Evolutionary conservation across 2,797 vertebrate genomes (phyloP).

Genomic region (Mallotus villosus): DNA sequence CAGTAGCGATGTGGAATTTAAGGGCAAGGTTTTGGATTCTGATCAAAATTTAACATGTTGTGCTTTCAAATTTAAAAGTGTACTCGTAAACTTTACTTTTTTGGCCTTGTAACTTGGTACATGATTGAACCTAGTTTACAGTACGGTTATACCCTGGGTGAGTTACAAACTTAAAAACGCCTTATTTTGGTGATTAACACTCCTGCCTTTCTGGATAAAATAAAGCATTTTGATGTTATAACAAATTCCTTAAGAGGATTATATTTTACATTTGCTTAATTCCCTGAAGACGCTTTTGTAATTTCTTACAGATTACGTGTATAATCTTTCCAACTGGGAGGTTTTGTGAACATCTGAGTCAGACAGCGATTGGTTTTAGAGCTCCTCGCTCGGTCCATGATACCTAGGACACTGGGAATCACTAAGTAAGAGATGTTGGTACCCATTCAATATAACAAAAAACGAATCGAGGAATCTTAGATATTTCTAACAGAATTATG

Average conservation of each 20-base stretch:
- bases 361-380: constrained; percentile 29
- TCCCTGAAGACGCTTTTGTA: constrained; percentile 47
- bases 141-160: constrained; percentile 17
- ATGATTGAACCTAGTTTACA: background rate
- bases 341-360: constrained; percentile 31
- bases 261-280: constrained; percentile 57
- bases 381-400: background rate
- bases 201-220: constrained; percentile 16
- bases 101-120: background rate
- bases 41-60: background rate
- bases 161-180: constrained; percentile 14
- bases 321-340: constrained; percentile 54
- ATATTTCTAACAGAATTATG: constrained; percentile 10
- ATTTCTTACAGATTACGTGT: constrained; percentile 50
- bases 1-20: no score
- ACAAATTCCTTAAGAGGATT: constrained; percentile 56
- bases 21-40: background rate
- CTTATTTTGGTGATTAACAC: constrained; percentile 23
- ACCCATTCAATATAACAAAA: constrained; percentile 21
- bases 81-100: background rate
- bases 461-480: constrained; percentile 18
- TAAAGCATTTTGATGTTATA: constrained; percentile 38
- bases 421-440: constrained; percentile 11
- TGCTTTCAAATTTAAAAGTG: background rate
- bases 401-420: constrained; percentile 26